A percentile compares a stretch with the other conserved stretches of the same genome.
These are phyloP conservation scores for Bugulina stolonifera DNA, from an alignment of 2,888 invertebrate genomes.

Conservation along the genomic window DNA sequence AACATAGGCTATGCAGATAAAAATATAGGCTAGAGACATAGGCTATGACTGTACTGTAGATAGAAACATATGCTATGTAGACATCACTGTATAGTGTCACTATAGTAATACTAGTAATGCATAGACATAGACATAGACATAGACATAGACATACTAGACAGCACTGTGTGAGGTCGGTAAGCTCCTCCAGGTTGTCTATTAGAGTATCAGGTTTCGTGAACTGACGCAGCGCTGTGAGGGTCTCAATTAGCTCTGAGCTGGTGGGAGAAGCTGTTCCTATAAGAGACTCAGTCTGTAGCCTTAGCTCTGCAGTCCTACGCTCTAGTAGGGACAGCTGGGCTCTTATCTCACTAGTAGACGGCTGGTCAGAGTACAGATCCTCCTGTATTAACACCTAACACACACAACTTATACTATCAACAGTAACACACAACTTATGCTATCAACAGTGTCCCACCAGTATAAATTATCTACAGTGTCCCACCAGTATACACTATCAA, in stretches of 20 bases:
- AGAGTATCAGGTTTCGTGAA: constrained; percentile 11
- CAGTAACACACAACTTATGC: no score
- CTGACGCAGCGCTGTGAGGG: background rate
- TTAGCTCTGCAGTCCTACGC: constrained; percentile 1
- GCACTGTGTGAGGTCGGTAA: constrained; percentile 5
- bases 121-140: no score
- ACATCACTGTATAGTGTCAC: no score
- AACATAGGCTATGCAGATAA: no score
- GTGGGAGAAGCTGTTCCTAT: background rate
- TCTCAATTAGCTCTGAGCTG: background rate
- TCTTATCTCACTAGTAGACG: constrained; percentile 5
- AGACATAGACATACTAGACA: constrained; percentile 4
- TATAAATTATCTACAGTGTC: no score
- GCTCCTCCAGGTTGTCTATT: constrained; percentile 9
- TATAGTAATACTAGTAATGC: no score
- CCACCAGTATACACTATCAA: no score
- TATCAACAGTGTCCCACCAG: no score
- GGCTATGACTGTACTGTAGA: no score
- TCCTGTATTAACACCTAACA: background rate
- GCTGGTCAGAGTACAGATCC: constrained; percentile 14
- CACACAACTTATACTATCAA: no score
- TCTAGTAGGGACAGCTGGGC: constrained; percentile 6
- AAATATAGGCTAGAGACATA: no score
- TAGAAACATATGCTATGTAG: no score
- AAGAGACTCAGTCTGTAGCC: background rate